These are phyloP conservation scores for Xyrauchen texanus DNA, from an alignment of 2,113 vertebrate species.

Conservation along the genomic window DNA sequence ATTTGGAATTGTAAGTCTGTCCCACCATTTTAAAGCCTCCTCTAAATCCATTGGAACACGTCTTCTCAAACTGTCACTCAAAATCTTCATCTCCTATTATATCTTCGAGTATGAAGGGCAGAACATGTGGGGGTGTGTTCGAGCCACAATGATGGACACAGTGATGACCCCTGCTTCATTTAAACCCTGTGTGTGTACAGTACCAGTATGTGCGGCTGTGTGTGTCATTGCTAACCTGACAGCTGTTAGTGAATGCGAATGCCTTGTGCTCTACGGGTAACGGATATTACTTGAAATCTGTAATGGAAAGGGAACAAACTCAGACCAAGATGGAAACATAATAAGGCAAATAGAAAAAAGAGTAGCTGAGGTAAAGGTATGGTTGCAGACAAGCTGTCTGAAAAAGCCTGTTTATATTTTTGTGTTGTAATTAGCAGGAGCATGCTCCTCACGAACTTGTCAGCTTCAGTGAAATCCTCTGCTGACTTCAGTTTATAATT, in stretches of 20 bases:
- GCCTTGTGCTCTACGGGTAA: not conserved
- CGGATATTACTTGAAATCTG: not conserved
- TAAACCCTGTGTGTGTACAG: slow-evolving; percentile 21
- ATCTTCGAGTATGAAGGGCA: slow-evolving; percentile 16
- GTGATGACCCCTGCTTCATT: slow-evolving; percentile 27
- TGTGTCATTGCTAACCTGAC: not conserved
- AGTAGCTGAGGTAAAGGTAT: too few species aligned
- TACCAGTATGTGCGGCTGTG: not conserved
- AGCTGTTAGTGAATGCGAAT: slow-evolving; percentile 10
- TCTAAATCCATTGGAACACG: not conserved
- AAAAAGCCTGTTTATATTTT: not conserved
- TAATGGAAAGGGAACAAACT: not conserved
- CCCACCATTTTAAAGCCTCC: not conserved
- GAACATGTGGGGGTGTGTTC: slow-evolving; percentile 19
- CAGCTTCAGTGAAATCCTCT: slow-evolving; percentile 11
- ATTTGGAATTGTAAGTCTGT: not conserved
- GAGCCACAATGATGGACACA: slow-evolving; percentile 15
- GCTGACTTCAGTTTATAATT: slow-evolving; percentile 21
- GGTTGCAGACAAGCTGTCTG: not conserved
- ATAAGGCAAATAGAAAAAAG: not conserved
- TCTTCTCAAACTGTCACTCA: not conserved
- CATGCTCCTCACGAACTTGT: slow-evolving; percentile 4
- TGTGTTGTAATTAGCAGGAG: not conserved
- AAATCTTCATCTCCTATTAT: not conserved
- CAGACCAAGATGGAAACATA: not conserved